Base-by-base conservation (phyloP, 1,140 invertebrate species). In the Trichonephila clavipes region DNA sequence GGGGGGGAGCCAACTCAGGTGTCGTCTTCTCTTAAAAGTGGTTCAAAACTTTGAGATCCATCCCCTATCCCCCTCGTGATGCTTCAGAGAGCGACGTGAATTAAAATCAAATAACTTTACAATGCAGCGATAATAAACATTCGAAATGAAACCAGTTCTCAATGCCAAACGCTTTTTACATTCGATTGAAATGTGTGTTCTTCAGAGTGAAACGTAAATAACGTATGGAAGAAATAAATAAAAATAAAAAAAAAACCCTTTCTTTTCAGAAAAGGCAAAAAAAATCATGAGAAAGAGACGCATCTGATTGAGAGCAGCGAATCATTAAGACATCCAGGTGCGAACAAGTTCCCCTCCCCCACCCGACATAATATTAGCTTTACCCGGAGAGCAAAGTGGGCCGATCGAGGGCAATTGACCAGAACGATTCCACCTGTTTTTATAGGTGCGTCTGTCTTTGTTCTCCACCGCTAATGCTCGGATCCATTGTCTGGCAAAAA, bases 301-400 rank as follows among this genome's bases (percentile, higher is more conserved):
- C 10, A 3, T 51, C 8, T 51, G 51, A 51, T 51, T 51, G 51
- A 8, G 51, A 51, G 10, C n/a, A 69, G n/a, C 8, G 66, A 34
- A 77, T 77, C 72, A 77, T 77, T 77, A 40, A 77, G 72, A 77
- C 72, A 34, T 77, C 72, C 28, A 77, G 72, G 72, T 77, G 72
- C 72, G 72, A 77, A 77, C 34, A 69, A 7, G 19, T 7, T 8
- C 10, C 24, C 66, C 72, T 18, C 72, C 14, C 72, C 14, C 34
- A 40, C 4, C 14, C 0, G 4, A 16, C 72, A 40, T 34, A 34
- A 77, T 77, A 77, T 77, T 77, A 77, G 34, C 72, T 77, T 77
- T 40, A 77, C 34, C 14, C 34, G 18, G 28, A 19, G 34, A 77
- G 18, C 28, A 34, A 77, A 77, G 72, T 34, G 72, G 72, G 72